phyloP scores from a whole-genome alignment of 2,888 invertebrate genomes.

The Sarcophaga caerulescens region DNA sequence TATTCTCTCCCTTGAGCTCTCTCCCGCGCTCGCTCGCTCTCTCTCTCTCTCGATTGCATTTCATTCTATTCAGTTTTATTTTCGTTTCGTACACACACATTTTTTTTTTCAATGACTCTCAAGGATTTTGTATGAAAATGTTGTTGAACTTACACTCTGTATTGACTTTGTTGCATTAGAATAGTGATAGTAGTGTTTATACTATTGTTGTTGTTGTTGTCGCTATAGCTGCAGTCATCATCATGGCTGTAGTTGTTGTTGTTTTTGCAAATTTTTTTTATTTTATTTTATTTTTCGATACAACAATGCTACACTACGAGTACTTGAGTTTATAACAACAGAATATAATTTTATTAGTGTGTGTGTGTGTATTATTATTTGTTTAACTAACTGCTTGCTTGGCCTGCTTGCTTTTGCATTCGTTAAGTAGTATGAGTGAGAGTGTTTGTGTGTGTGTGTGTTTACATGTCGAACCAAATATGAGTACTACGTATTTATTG shows the following conservation, averaged over 20 bases:
- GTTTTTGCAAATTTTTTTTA: slow-evolving; percentile 31
- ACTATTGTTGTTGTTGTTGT: slow-evolving; percentile 34
- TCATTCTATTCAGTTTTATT: slow-evolving; percentile 17
- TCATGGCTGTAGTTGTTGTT: slow-evolving; percentile 37
- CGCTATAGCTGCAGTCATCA: neutral
- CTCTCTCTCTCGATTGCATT: neutral
- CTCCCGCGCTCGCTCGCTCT: neutral
- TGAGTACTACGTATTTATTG: slow-evolving; percentile 14
- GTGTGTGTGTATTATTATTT: slow-evolving; percentile 8
- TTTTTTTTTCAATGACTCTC: slow-evolving; percentile 77
- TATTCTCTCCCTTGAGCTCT: no score
- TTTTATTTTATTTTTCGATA: slow-evolving; percentile 30
- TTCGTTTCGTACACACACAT: slow-evolving; percentile 49
- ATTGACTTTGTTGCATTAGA: slow-evolving; percentile 68
- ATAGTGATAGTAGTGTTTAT: slow-evolving; percentile 50
- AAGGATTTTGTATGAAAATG: slow-evolving; percentile 78
- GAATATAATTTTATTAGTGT: slow-evolving; percentile 44
- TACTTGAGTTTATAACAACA: slow-evolving; percentile 46
- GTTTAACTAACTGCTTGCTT: slow-evolving; percentile 37
- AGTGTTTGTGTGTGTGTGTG: slow-evolving; percentile 2
- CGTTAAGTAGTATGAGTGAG: neutral
- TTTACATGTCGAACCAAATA: slow-evolving; percentile 10
- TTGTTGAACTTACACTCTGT: slow-evolving; percentile 76
- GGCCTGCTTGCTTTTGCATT: neutral
- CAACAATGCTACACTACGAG: slow-evolving; percentile 54